These are phyloP conservation scores for Eclectus roratus DNA, from an alignment of 2,113 vertebrate genomes.

Conservation along the genomic window DNA sequence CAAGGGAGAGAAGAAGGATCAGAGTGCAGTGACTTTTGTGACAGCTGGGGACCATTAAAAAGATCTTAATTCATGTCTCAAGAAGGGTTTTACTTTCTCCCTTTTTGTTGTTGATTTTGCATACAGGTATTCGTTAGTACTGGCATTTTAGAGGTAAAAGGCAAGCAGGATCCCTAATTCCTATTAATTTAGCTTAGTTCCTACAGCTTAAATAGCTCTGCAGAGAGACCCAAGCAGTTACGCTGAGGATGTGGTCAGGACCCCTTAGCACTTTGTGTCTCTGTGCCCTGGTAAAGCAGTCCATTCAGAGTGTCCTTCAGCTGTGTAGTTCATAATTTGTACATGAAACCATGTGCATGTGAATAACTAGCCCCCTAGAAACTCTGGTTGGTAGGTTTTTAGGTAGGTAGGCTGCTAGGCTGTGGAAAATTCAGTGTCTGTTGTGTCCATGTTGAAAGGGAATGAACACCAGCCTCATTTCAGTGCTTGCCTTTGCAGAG, in stretches of 20 bases:
- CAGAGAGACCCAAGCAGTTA: background rate
- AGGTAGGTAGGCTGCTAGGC: background rate
- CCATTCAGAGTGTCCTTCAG: background rate
- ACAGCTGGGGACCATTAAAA: background rate
- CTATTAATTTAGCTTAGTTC: background rate
- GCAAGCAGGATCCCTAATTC: background rate
- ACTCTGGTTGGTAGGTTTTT: background rate
- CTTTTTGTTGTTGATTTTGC: background rate
- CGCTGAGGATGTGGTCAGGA: background rate
- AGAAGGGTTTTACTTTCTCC: background rate
- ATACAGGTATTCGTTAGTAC: background rate
- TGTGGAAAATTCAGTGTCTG: background rate
- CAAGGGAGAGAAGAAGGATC: background rate
- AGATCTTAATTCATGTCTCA: background rate
- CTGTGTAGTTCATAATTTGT: background rate
- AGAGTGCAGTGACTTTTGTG: background rate
- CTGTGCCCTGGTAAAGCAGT: background rate
- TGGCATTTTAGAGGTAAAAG: background rate
- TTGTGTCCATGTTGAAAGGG: background rate
- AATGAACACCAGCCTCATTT: background rate
- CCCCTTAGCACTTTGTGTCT: background rate
- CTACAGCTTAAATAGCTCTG: background rate
- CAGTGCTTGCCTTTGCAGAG: background rate
- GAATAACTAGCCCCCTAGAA: background rate
- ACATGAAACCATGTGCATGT: background rate